Conservation (phyloP, 2,888 invertebrate genomes). For the Synergus japonicus region DNA sequence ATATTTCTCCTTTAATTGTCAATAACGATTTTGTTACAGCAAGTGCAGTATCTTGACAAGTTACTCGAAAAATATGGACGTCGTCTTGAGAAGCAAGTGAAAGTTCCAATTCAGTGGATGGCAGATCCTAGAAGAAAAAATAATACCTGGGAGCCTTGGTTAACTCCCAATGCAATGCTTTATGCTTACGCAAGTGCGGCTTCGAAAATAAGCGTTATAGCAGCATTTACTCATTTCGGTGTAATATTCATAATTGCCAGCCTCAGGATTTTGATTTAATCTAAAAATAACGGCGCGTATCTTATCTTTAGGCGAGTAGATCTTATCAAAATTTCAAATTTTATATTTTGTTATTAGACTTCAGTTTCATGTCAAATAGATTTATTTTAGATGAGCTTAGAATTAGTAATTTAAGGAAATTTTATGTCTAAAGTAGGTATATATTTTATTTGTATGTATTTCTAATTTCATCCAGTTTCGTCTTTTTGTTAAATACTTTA, state of each 20-base stretch:
- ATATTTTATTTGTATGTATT: too few relatives aligned
- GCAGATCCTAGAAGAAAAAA: constrained; percentile 86
- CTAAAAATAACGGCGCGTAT: constrained; percentile 50
- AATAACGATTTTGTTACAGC: constrained; percentile 55
- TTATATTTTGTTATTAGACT: neutral
- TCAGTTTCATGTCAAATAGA: neutral
- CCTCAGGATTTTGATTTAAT: constrained; percentile 64
- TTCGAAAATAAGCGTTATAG: constrained; percentile 59
- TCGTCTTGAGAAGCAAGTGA: constrained; percentile 61
- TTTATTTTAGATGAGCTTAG: neutral
- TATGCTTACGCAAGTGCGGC: constrained; percentile 61
- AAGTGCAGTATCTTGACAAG: constrained; percentile 64
- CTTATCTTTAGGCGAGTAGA: neutral
- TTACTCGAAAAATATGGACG: constrained; percentile 66
- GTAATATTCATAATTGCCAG: constrained; percentile 60
- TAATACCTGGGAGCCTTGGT: constrained; percentile 87
- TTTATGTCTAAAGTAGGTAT: neutral
- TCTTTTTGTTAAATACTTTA: neutral
- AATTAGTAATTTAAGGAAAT: neutral
- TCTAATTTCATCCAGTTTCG: neutral
- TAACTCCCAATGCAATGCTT: constrained; percentile 60
- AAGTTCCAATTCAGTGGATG: constrained; percentile 69
- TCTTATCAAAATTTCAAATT: neutral
- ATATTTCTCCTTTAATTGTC: neutral
- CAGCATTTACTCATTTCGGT: constrained; percentile 63